These are phyloP conservation scores for Arctopsyche grandis DNA, from an alignment of 1,140 invertebrate species.

Conservation along the genomic window DNA sequence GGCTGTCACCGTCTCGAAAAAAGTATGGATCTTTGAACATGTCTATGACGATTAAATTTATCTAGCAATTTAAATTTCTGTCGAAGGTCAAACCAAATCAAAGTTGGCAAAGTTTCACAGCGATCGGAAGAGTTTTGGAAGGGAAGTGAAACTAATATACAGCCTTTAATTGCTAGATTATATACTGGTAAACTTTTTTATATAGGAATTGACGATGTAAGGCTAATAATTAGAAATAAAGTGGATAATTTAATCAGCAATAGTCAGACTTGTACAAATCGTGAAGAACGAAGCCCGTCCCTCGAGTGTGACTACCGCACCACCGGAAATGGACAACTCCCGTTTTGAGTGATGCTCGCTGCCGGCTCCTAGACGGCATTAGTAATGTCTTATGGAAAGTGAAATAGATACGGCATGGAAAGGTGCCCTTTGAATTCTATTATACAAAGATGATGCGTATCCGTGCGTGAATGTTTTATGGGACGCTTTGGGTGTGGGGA, in stretches of 20 bases:
- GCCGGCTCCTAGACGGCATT: neutral
- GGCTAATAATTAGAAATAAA: too few species aligned
- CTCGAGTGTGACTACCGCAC: neutral
- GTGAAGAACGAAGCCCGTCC: neutral
- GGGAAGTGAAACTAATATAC: too few species aligned
- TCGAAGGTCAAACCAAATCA: too few species aligned
- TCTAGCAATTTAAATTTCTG: too few species aligned
- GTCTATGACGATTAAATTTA: too few species aligned
- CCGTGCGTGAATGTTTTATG: constrained; percentile 44
- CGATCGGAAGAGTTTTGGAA: too few species aligned
- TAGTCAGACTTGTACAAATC: neutral
- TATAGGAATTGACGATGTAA: too few species aligned
- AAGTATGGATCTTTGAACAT: too few species aligned
- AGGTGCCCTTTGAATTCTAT: constrained; percentile 43
- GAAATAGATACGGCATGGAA: constrained; percentile 41
- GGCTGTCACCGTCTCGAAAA: too few species aligned
- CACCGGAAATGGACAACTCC: neutral
- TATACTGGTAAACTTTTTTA: too few species aligned
- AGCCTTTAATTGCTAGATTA: too few species aligned
- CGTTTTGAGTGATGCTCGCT: constrained; percentile 27
- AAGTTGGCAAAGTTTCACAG: too few species aligned
- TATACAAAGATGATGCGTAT: constrained; percentile 38
- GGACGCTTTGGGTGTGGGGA: neutral
- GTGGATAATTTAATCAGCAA: neutral
- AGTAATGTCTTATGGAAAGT: constrained; percentile 39